A percentile compares a stretch with the other conserved stretches of the same genome.
These are phyloP conservation scores for Caenorhabditis sulstoni DNA, from an alignment of 2,888 invertebrate genomes.

Conservation along the genomic window DNA sequence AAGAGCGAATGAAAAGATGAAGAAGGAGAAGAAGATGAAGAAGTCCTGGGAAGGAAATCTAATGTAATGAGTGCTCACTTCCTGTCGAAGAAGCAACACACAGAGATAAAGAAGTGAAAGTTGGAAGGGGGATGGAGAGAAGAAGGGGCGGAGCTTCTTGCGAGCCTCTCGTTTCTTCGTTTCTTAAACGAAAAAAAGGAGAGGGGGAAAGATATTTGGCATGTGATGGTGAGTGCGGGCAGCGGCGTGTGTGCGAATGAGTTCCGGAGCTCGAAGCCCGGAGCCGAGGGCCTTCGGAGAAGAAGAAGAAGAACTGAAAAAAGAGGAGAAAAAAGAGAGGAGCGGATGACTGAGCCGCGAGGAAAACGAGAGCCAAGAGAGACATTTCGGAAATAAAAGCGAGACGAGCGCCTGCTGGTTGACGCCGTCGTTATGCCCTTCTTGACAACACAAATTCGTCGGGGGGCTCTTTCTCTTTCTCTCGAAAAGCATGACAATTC, in stretches of 20 bases:
- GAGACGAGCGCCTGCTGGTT: background rate
- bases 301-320: background rate
- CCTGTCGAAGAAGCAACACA: slow-evolving; percentile 13
- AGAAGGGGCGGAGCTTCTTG: slow-evolving; percentile 26
- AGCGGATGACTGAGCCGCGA: too few species aligned
- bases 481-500: background rate
- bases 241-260: slow-evolving; percentile 37
- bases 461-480: background rate
- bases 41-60: slow-evolving; percentile 17
- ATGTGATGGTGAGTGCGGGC: slow-evolving; percentile 49
- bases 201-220: slow-evolving; percentile 47
- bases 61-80: slow-evolving; percentile 20
- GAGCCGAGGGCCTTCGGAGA: slow-evolving; percentile 3
- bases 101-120: slow-evolving; percentile 29
- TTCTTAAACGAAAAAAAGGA: slow-evolving; percentile 36
- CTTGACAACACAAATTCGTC: background rate
- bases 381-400: background rate
- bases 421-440: background rate
- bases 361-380: background rate
- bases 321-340: background rate
- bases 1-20: background rate
- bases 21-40: slow-evolving; percentile 22
- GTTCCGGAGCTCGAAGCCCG: slow-evolving; percentile 24
- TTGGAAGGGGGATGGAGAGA: slow-evolving; percentile 8
- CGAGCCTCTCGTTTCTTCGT: slow-evolving; percentile 10